phyloP scores from a whole-genome alignment of 2,888 invertebrate genomes.

The Carterocephalus palaemon region DNA sequence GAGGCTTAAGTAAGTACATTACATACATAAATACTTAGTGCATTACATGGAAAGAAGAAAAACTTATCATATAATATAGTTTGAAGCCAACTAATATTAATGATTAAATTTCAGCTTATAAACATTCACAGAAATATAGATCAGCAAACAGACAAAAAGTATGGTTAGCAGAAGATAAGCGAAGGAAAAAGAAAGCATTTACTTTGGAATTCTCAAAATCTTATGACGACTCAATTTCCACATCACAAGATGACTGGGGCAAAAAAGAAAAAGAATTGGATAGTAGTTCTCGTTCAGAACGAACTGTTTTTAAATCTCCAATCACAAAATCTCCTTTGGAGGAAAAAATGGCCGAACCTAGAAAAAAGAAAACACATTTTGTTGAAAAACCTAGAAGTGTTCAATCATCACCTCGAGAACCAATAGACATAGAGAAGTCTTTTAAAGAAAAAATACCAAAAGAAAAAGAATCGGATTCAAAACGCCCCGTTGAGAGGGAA shows the following conservation, averaged over 20 bases:
- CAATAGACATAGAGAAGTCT: constrained; percentile 60
- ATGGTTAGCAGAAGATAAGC: constrained; percentile 85
- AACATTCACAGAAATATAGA: constrained; percentile 73
- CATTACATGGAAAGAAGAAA: too few species aligned
- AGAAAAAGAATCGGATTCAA: constrained; percentile 60
- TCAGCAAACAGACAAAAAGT: constrained; percentile 63
- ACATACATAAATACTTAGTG: too few species aligned
- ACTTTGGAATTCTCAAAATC: constrained; percentile 85
- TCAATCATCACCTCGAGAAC: constrained; percentile 65
- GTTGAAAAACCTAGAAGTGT: constrained; percentile 67
- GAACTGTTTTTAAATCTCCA: constrained; percentile 49
- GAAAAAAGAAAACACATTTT: constrained; percentile 73
- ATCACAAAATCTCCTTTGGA: constrained; percentile 60
- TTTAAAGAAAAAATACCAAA: constrained; percentile 62
- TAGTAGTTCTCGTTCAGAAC: constrained; percentile 54
- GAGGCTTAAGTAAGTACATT: constrained; percentile 65
- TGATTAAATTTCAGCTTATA: constrained; percentile 56
- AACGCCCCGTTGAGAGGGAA: constrained; percentile 66
- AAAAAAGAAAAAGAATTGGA: constrained; percentile 59
- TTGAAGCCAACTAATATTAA: too few species aligned
- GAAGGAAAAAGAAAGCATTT: constrained; percentile 85
- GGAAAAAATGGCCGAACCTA: constrained; percentile 56
- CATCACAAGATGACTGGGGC: constrained; percentile 71
- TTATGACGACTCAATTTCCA: constrained; percentile 76
- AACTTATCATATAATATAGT: too few species aligned